A percentile compares a stretch with the other conserved stretches of the same genome.
Conservation (phyloP, 2,113 vertebrate species). For the Chionomys nivalis region DNA sequence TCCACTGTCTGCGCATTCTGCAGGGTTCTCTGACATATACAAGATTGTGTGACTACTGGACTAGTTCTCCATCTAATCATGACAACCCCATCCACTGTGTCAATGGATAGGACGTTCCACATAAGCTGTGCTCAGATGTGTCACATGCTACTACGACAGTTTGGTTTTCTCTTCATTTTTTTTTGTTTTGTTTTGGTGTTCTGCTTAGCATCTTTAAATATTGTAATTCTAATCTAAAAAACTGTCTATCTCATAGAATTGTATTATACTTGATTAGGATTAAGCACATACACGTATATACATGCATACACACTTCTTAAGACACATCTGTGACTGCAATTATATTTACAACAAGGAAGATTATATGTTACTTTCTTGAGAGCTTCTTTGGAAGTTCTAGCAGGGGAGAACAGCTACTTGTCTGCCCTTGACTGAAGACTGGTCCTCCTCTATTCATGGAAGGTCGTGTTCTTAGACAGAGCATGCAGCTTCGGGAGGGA, state of each 20-base stretch:
- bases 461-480: no score
- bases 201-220: slow-evolving; percentile 15
- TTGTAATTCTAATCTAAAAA: slow-evolving; percentile 27
- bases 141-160: not conserved
- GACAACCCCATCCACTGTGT: not conserved
- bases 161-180: slow-evolving; percentile 21
- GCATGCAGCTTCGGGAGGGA: no score
- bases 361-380: not conserved
- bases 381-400: no score
- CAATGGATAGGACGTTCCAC: not conserved
- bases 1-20: not conserved
- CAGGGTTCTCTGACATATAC: not conserved
- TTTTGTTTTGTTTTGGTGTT: not conserved
- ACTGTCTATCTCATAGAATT: slow-evolving; percentile 34
- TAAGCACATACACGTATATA: not conserved
- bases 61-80: not conserved
- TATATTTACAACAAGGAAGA: slow-evolving; percentile 8
- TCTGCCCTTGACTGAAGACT: no score
- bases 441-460: no score
- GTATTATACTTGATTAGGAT: not conserved
- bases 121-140: not conserved
- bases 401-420: no score
- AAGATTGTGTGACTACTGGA: not conserved
- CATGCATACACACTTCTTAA: not conserved
- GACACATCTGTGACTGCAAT: slow-evolving; percentile 14